Percentiles rank a stretch among this genome's conserved stretches.
Evolutionary conservation across 2,797 vertebrate species (phyloP).

Genomic region (Denticeps clupeoides): DNA sequence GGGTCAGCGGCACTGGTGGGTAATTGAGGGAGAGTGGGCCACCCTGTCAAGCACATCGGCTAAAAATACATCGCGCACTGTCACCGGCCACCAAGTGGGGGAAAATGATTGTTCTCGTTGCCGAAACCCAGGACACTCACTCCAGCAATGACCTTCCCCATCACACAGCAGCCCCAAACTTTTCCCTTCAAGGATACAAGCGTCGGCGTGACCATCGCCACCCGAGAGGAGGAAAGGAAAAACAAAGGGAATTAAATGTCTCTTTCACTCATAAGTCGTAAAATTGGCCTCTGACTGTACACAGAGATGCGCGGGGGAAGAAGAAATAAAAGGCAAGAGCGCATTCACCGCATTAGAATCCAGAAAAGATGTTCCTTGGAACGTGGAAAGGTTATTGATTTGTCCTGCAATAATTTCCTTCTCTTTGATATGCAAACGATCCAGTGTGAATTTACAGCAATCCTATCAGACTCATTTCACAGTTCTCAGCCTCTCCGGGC

Average conservation of each 20-base stretch:
- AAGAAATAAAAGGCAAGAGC: constrained; percentile 34
- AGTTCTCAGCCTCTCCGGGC: constrained; percentile 84
- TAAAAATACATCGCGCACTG: constrained; percentile 78
- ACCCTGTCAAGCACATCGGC: constrained; percentile 68
- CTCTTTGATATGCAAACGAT: constrained; percentile 99
- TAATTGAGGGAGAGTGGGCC: constrained; percentile 76
- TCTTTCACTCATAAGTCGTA: constrained; percentile 34
- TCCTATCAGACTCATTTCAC: constrained; percentile 99
- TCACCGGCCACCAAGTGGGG: constrained; percentile 74
- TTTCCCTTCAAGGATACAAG: constrained; percentile 34
- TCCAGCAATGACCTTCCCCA: constrained; percentile 80
- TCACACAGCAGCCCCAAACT: constrained; percentile 62
- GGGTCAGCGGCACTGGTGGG: constrained; percentile 75
- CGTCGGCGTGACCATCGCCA: neutral
- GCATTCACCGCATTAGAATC: too few species aligned
- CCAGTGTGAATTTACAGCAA: constrained; percentile 97
- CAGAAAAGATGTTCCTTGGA: constrained; percentile 53
- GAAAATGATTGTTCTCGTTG: constrained; percentile 73
- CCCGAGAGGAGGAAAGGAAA: neutral
- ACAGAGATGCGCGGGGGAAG: neutral
- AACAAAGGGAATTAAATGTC: neutral
- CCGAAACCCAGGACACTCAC: constrained; percentile 63
- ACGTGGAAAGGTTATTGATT: constrained; percentile 97
- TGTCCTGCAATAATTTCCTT: constrained; percentile 98
- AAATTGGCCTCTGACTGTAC: constrained; percentile 11